Evolutionary conservation across 2,888 invertebrate species (phyloP).

Genomic region (Netelia fuscicornis): DNA sequence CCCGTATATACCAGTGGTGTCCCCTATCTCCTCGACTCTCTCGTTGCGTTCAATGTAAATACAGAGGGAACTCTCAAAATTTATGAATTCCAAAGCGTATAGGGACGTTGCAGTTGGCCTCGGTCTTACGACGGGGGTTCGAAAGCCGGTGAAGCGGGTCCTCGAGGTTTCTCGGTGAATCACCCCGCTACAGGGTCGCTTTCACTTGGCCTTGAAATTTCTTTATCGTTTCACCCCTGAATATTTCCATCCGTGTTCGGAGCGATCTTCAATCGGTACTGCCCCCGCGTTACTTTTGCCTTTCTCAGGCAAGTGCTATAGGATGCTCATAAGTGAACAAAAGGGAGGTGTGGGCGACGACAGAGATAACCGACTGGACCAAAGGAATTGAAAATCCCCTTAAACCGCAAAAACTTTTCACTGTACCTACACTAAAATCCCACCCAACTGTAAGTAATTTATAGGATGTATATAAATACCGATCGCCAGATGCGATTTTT

Average conservation of each 20-base stretch:
- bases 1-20: slow-evolving; percentile 26
- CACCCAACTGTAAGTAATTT: slow-evolving; percentile 10
- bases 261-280: slow-evolving; percentile 22
- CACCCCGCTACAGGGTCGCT: slow-evolving; percentile 42
- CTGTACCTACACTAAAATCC: slow-evolving; percentile 32
- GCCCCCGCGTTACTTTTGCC: slow-evolving; percentile 61
- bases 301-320: slow-evolving; percentile 19
- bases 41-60: slow-evolving; percentile 58
- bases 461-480: slow-evolving; percentile 42
- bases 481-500: not conserved
- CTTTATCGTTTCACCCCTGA: slow-evolving; percentile 67
- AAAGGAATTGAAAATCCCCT: slow-evolving; percentile 53
- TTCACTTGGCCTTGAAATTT: slow-evolving; percentile 77
- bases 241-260: slow-evolving; percentile 40
- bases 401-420: slow-evolving; percentile 31
- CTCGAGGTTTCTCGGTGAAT: slow-evolving; percentile 54
- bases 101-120: slow-evolving; percentile 11
- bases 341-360: slow-evolving; percentile 49
- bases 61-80: slow-evolving; percentile 42
- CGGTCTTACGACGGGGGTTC: not conserved
- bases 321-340: slow-evolving; percentile 46
- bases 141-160: slow-evolving; percentile 47
- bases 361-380: slow-evolving; percentile 17
- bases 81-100: slow-evolving; percentile 44
- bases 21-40: slow-evolving; percentile 38